Conservation (phyloP, 2,888 invertebrate genomes). For the Drosophila nr. fundita region DNA sequence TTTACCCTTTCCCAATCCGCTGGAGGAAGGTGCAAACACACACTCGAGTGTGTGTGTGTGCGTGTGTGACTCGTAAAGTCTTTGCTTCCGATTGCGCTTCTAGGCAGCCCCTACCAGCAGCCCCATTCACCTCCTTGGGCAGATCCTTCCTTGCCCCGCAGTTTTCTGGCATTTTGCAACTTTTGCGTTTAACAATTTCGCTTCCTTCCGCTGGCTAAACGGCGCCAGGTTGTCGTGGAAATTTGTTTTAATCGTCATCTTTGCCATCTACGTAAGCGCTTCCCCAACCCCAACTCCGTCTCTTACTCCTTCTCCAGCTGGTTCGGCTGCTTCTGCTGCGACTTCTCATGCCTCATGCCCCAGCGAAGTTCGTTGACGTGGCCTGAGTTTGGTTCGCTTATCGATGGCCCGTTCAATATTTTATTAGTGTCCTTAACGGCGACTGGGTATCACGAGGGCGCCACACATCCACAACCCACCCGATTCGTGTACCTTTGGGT, state of each 20-base stretch:
- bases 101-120: conserved; percentile 1
- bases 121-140: conserved; percentile 1
- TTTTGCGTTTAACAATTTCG: conserved; percentile 81
- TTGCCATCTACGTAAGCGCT: conserved; percentile 77
- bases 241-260: conserved; percentile 83
- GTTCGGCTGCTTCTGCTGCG: background rate
- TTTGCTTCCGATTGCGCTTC: conserved; percentile 65
- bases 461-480: conserved; percentile 22
- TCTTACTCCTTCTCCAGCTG: background rate
- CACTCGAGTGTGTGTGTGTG: conserved; percentile 30
- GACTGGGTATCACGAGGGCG: conserved; percentile 32
- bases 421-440: conserved; percentile 77
- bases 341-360: background rate
- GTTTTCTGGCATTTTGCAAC: conserved; percentile 75
- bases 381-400: conserved; percentile 58
- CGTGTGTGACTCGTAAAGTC: conserved; percentile 53
- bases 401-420: conserved; percentile 79
- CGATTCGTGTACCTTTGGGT: conserved; percentile 53
- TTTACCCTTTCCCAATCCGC: background rate
- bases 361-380: conserved; percentile 72
- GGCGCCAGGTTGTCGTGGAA: conserved; percentile 82
- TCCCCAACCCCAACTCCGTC: background rate
- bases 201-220: conserved; percentile 78
- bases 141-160: conserved; percentile 4
- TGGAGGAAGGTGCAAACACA: conserved; percentile 54